Evolutionary conservation across 2,888 invertebrate genomes (phyloP).

Genomic region (Hofmannophila pseudospretella): DNA sequence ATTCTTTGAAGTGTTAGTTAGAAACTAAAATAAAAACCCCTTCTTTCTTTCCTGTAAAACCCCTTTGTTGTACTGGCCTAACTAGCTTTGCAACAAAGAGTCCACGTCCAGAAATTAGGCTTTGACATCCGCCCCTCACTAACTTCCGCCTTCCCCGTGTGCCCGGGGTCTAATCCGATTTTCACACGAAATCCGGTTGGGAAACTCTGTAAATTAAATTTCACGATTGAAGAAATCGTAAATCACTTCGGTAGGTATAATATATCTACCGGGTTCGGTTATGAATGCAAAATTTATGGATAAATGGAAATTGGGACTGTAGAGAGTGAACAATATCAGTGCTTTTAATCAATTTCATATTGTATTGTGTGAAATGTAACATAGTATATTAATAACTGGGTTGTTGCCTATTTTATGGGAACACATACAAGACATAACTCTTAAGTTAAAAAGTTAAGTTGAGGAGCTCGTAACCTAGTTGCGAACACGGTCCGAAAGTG

Average conservation of each 20-base stretch:
- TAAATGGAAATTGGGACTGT: conserved; percentile 8
- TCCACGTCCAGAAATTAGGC: background rate
- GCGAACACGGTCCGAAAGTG: no score
- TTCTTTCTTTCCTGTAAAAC: no score
- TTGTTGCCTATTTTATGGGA: no score
- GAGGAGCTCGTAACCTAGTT: no score
- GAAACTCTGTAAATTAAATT: conserved; percentile 7
- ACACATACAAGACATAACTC: no score
- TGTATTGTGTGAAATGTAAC: no score
- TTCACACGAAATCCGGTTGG: background rate
- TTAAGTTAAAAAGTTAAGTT: no score
- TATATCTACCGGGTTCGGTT: background rate
- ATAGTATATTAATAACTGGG: no score
- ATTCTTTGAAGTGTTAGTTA: no score
- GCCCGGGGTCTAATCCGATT: background rate
- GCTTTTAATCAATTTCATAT: conserved; percentile 1
- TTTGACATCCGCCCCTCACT: no score
- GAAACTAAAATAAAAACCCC: no score
- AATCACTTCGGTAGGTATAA: conserved; percentile 7
- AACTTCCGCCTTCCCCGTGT: background rate
- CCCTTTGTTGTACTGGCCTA: no score
- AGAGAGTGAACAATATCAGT: conserved; percentile 1
- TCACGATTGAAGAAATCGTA: conserved; percentile 6
- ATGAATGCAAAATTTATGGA: conserved; percentile 10
- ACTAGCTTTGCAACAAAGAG: conserved; percentile 1